These are phyloP conservation scores for Thumatha senex DNA, from an alignment of 2,888 invertebrate species.

Conservation along the genomic window DNA sequence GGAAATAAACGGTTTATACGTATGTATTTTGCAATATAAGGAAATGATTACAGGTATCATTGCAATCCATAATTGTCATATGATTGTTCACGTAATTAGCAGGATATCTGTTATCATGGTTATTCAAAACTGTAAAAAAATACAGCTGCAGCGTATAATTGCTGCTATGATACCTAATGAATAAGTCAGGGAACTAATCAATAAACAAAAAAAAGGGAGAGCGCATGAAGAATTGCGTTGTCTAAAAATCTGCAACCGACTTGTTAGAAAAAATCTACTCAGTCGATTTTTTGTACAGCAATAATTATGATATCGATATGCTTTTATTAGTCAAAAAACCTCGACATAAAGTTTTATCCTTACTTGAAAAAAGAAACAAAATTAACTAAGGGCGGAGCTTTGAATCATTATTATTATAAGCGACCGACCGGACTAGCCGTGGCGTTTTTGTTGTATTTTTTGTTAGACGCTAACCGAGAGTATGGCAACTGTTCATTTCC, in stretches of 20 bases:
- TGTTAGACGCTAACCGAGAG: slow-evolving; percentile 59
- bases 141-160: slow-evolving; percentile 16
- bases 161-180: slow-evolving; percentile 5
- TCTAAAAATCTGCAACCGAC: slow-evolving; percentile 31
- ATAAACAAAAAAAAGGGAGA: slow-evolving; percentile 30
- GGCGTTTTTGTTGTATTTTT: slow-evolving; percentile 70
- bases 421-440: slow-evolving; percentile 59
- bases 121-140: slow-evolving; percentile 37
- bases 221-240: slow-evolving; percentile 30
- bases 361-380: slow-evolving; percentile 59
- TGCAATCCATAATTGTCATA: slow-evolving; percentile 56
- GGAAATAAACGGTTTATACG: slow-evolving; percentile 33
- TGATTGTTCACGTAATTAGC: slow-evolving; percentile 61
- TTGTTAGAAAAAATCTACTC: slow-evolving; percentile 22
- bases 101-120: slow-evolving; percentile 56
- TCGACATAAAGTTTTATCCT: slow-evolving; percentile 45
- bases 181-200: background rate
- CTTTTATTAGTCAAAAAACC: slow-evolving; percentile 39
- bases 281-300: slow-evolving; percentile 19
- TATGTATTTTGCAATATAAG: slow-evolving; percentile 45
- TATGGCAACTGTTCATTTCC: slow-evolving; percentile 66
- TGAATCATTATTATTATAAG: slow-evolving; percentile 69
- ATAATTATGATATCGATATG: slow-evolving; percentile 56
- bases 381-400: slow-evolving; percentile 69
- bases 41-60: slow-evolving; percentile 67